Percentiles rank a stretch among this genome's conserved stretches.
Conservation (phyloP, 2,113 vertebrate species). For the Pseudorectes ferrugineus region DNA sequence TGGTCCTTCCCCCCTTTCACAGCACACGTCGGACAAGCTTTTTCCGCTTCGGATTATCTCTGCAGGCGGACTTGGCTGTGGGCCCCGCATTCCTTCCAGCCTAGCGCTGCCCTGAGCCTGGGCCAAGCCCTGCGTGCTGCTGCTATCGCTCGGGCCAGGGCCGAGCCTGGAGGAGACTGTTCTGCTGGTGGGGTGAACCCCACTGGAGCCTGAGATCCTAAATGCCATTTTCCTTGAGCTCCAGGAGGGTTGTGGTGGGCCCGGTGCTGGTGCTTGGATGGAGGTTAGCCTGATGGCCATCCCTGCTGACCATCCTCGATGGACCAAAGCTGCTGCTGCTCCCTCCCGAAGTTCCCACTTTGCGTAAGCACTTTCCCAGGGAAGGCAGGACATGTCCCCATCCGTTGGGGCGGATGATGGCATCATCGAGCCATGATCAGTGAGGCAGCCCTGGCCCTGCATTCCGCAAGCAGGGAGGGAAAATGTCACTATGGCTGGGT, state of each 20-base stretch:
- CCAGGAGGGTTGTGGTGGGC: not conserved
- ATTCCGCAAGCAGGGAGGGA: not conserved
- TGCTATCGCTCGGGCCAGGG: not conserved
- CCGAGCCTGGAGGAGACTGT: not conserved
- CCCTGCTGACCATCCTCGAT: not conserved
- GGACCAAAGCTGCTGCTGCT: not conserved
- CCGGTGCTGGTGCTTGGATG: not conserved
- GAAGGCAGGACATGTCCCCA: not conserved
- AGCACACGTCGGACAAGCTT: not conserved
- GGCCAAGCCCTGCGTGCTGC: not conserved
- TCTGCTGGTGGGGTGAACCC: not conserved
- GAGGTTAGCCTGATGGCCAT: not conserved
- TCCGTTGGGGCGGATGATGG: not conserved
- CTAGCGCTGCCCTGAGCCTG: not conserved
- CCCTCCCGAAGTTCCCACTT: not conserved
- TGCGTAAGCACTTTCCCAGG: not conserved
- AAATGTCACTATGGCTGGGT: fast-evolving
- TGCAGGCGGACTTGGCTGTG: not conserved
- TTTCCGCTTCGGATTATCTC: constrained; percentile 30
- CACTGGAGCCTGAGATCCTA: not conserved
- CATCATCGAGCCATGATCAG: not conserved
- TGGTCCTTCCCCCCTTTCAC: not conserved
- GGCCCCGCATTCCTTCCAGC: not conserved
- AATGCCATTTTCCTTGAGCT: not conserved
- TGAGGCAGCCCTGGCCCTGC: not conserved